A percentile compares a stretch with the other conserved stretches of the same genome.
These are phyloP conservation scores for Drosophila cardini DNA, from an alignment of 1,140 invertebrate species.

Conservation along the genomic window DNA sequence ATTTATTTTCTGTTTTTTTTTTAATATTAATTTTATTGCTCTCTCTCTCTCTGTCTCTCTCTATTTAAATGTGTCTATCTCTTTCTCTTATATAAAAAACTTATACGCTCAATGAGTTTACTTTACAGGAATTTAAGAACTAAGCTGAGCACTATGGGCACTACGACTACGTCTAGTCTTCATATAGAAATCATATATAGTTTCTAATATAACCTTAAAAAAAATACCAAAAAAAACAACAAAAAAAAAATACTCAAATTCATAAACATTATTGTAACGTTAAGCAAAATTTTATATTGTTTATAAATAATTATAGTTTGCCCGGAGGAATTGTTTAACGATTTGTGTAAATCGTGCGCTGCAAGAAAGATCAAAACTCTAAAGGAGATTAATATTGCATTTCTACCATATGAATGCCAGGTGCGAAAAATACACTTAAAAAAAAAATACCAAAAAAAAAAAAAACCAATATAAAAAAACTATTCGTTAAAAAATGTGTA, in stretches of 20 bases:
- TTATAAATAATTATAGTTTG: slow-evolving; percentile 88
- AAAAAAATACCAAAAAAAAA: slow-evolving; percentile 42
- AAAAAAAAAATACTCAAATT: slow-evolving; percentile 19
- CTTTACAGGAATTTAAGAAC: slow-evolving; percentile 29
- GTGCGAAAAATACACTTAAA: slow-evolving; percentile 86
- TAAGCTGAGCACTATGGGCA: slow-evolving; percentile 20
- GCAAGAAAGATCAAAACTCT: slow-evolving; percentile 99
- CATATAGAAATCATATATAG: background rate
- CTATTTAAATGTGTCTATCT: background rate
- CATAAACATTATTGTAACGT: slow-evolving; percentile 21
- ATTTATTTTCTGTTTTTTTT: slow-evolving; percentile 7
- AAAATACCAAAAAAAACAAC: slow-evolving; percentile 11
- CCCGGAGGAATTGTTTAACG: slow-evolving; percentile 96
- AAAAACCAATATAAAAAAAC: slow-evolving; percentile 22
- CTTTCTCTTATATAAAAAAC: slow-evolving; percentile 11
- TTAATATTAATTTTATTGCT: slow-evolving; percentile 7
- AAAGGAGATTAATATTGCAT: slow-evolving; percentile 99
- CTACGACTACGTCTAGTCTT: slow-evolving; percentile 16
- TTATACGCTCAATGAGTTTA: slow-evolving; percentile 33
- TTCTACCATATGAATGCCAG: slow-evolving; percentile 99
- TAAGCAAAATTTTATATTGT: slow-evolving; percentile 54
- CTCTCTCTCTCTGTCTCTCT: background rate
- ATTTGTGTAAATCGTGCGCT: slow-evolving; percentile 97
- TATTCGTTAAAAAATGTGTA: slow-evolving; percentile 29
- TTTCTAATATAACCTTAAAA: no score